Percentiles rank a stretch among this genome's conserved stretches.
Conservation (phyloP, 1,140 invertebrate genomes). For the Scaptomyza montana region DNA sequence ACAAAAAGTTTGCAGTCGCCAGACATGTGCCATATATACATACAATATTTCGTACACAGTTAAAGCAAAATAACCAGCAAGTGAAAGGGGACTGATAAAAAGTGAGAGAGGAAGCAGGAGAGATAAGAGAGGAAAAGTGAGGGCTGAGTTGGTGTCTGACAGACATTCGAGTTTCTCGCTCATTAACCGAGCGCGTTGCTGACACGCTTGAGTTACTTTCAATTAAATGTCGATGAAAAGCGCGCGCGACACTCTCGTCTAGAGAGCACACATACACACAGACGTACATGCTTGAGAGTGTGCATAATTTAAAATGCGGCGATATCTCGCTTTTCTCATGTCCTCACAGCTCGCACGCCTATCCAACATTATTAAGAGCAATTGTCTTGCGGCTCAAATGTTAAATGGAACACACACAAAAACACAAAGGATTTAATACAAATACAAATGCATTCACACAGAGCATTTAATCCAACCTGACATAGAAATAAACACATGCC, state of each 20-base stretch:
- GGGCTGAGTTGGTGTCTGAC: slow-evolving; percentile 24
- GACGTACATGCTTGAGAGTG: slow-evolving; percentile 33
- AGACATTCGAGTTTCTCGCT: slow-evolving; percentile 81
- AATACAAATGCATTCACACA: slow-evolving; percentile 19
- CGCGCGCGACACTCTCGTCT: slow-evolving; percentile 49
- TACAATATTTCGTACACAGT: slow-evolving; percentile 10
- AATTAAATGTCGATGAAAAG: slow-evolving; percentile 82
- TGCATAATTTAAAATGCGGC: slow-evolving; percentile 78
- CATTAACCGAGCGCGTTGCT: slow-evolving; percentile 80
- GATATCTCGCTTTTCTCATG: slow-evolving; percentile 36
- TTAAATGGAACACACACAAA: slow-evolving; percentile 44
- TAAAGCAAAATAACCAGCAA: slow-evolving; percentile 3
- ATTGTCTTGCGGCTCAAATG: slow-evolving; percentile 56
- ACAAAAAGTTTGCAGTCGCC: slow-evolving; percentile 29
- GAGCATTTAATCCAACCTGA: slow-evolving; percentile 5
- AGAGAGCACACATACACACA: slow-evolving; percentile 13
- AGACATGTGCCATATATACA: slow-evolving; percentile 32
- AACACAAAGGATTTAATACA: slow-evolving; percentile 18
- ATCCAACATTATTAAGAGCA: slow-evolving; percentile 53
- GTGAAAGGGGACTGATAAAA: slow-evolving; percentile 19
- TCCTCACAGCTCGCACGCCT: slow-evolving; percentile 57
- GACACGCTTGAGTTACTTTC: slow-evolving; percentile 82
- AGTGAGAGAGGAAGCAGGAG: slow-evolving; percentile 8
- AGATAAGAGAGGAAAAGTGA: neutral
- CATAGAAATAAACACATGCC: neutral